Evolutionary conservation across 1,140 invertebrate species (phyloP).

Genomic region (Caerostris extrusa): DNA sequence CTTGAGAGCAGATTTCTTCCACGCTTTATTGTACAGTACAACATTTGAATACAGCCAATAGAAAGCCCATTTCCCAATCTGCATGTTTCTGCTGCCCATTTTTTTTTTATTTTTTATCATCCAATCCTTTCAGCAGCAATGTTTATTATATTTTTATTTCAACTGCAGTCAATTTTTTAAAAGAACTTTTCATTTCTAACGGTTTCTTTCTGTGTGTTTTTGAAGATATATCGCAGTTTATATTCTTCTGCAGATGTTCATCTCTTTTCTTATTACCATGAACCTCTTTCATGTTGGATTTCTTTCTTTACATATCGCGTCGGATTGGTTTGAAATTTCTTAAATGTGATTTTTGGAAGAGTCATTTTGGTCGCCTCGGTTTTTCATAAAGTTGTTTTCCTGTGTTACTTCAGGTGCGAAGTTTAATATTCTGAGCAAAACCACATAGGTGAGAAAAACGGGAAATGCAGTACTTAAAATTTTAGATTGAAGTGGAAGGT

Average conservation of each 20-base stretch:
- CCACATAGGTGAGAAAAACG: too few relatives aligned
- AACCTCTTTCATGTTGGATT: too few relatives aligned
- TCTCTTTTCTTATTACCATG: not conserved
- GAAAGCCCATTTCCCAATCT: conserved; percentile 43
- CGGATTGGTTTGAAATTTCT: too few relatives aligned
- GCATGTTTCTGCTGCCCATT: not conserved
- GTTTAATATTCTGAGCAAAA: too few relatives aligned
- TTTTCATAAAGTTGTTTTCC: too few relatives aligned
- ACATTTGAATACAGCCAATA: conserved; percentile 60
- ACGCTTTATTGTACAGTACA: conserved; percentile 49
- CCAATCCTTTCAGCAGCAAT: not conserved
- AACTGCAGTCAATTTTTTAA: conserved; percentile 20
- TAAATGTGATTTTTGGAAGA: too few relatives aligned
- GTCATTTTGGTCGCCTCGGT: not conserved
- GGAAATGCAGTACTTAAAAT: too few relatives aligned
- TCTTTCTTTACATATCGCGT: too few relatives aligned
- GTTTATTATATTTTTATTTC: conserved; percentile 20
- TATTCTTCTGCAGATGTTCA: not conserved
- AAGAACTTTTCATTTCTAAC: not conserved
- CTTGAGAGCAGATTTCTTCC: not conserved
- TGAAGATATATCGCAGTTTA: not conserved
- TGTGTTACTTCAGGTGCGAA: too few relatives aligned
- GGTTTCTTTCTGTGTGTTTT: not conserved
- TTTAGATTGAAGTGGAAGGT: too few relatives aligned
- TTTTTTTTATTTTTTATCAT: too few relatives aligned